Evolutionary conservation across 2,888 invertebrate species (phyloP), one percentile per base, ranked within the genome.

Genomic region (Heliconius ethilla): DNA sequence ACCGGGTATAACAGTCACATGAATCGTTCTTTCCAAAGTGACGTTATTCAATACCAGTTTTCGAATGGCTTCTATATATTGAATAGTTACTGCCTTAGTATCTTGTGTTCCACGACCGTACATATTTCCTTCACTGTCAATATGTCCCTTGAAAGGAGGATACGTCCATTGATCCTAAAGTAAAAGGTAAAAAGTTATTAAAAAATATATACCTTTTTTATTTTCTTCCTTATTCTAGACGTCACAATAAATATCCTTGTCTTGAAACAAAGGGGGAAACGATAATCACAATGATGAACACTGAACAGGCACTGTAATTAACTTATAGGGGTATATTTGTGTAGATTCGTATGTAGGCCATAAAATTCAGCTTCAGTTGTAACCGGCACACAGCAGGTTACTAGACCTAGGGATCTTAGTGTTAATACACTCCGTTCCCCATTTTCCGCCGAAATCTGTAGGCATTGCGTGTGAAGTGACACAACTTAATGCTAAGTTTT

Each of bases 41-140:
- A 89, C 81, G 37, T 90, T 90, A 13, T 87, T 82, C 6, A 84
- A 73, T 78, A 84, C 89, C 22, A 93, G 79, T 55, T 80, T 86
- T 40, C 88, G 86, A 2, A 93, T 85, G 6, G 90, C 92, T 78
- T 93, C 92, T 5, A 92, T 78, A 79, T 92, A 92, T 76, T 91
- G 90, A 11, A 92, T 89, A 1, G 85, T 85, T 0, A 91, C 95
- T 85, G 96, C 95, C 88, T 97, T 97, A 95, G 97, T 97, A 87
- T 98, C 98, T 89, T 98, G 97, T 0, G 97, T 92, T 9, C 98
- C 98, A 70, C 98, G 95, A 0, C 96, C 98, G 88, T 95, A 98
- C 83, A 98, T 97, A 82, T 98, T 96, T 0, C 98, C 98, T 62
- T 97, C 92, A 2, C 95, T 95, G 85, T 98, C 98, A 88, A 98